Conservation (phyloP, 2,797 vertebrate species). For the Anguilla megastoma region DNA sequence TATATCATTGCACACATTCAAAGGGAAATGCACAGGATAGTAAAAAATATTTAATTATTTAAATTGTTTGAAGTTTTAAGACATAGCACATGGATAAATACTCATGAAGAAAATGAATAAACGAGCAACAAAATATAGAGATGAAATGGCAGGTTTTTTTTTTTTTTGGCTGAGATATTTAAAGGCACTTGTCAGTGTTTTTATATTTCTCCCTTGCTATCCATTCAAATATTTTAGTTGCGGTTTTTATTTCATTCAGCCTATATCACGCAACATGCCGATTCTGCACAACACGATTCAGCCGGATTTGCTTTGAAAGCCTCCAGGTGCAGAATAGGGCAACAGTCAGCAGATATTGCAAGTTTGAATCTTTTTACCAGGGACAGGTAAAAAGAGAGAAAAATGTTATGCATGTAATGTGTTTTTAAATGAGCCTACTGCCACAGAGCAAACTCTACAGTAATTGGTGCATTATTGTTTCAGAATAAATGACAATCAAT, state of each 20-base stretch:
- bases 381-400: neutral
- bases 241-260: neutral
- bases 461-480: neutral
- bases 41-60: neutral
- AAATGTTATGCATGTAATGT: neutral
- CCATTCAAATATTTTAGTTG: neutral
- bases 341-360: neutral
- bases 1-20: too few species aligned
- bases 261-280: neutral
- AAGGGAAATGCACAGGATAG: neutral
- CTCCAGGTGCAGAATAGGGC: neutral
- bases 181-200: neutral
- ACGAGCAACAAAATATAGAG: neutral
- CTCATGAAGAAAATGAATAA: neutral
- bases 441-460: neutral
- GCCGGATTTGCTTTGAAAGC: neutral
- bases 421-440: neutral
- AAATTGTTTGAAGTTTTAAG: neutral
- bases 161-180: neutral
- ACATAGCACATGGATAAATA: neutral
- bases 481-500: neutral
- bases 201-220: neutral
- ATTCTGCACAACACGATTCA: neutral
- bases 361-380: neutral
- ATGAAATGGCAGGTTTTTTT: neutral